Base-by-base conservation (phyloP, 2,888 invertebrate species). In the Drosophila pseudotakahashii region DNA sequence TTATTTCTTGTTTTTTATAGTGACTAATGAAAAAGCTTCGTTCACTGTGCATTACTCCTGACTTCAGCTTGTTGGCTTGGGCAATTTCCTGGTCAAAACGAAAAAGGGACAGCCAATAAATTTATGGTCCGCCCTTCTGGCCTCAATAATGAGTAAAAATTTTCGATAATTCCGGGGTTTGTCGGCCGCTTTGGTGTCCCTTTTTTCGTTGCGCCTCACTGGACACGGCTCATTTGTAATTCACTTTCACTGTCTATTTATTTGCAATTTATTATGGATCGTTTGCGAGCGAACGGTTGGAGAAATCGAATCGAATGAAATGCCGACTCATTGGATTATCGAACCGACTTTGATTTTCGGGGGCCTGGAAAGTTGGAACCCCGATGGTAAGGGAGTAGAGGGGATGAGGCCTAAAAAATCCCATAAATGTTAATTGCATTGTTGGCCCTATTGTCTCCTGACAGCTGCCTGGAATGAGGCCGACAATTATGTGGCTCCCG, bases 361-460 rank as follows among this genome's bases (percentile, higher is more conserved):
- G 0, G 16, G 10, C 14, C 63, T 66, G 61, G 44, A 69, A 41
- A 42, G 42, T 6, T 16, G 9, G 9, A 4, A 23, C 23, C 23
- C 23, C 23, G 9, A 1, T 9, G 2, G 42, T 10, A 5, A 26
- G 26, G 2, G 26, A 26, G 1, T 26, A 6, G 26, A 10, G 10
- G 42, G 11, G 26, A 26, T 0, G 26, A 26, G 16, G 11, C 41
- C 59, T 52, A 48, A 58, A 77, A 81, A 78, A 76, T 81, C 81
- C 74, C 88, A 84, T 88, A 84, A 84, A 84, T 84, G 88, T 87
- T 84, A 84, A 84, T 84, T 84, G 85, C 82, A 88, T 57, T 83
- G 67, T 53, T 61, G 53, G 44, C 55, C 69, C 53, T 32, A 54
- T 58, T 59, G 62, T 69, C 55, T 62, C 48, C 68, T 72, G 83